These are phyloP conservation scores for Dione vanillae DNA, from an alignment of 2,888 invertebrate species.

Conservation along the genomic window DNA sequence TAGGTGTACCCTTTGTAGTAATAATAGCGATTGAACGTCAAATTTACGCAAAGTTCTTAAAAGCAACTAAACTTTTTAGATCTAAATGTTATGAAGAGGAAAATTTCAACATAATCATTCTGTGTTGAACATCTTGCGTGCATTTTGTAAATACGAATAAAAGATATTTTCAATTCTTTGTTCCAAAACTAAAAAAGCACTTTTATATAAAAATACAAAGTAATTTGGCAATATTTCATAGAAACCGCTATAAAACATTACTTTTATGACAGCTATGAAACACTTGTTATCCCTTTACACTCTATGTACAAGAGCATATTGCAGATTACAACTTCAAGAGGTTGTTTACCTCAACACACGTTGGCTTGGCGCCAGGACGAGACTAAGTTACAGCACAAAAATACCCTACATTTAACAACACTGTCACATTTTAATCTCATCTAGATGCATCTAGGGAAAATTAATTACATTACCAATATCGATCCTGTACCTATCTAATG, in stretches of 20 bases:
- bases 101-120: no score
- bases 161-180: background rate
- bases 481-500: constrained; percentile 28
- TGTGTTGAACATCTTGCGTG: no score
- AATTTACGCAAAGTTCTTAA: no score
- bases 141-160: no score
- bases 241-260: background rate
- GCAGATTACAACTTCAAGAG: constrained; percentile 23
- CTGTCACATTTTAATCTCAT: background rate
- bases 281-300: no score
- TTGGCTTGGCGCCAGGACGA: constrained; percentile 30
- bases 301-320: constrained; percentile 15
- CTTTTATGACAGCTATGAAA: background rate
- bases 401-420: background rate
- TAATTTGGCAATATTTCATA: constrained; percentile 2
- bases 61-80: no score
- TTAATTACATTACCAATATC: constrained; percentile 33
- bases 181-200: background rate
- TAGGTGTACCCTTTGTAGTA: no score
- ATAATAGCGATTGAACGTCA: no score
- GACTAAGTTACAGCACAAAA: background rate
- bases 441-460: background rate
- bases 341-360: constrained; percentile 31
- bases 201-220: background rate
- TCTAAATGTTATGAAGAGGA: no score